Evolutionary conservation across 2,797 vertebrate species (phyloP).

Genomic region (Meda fulgida): DNA sequence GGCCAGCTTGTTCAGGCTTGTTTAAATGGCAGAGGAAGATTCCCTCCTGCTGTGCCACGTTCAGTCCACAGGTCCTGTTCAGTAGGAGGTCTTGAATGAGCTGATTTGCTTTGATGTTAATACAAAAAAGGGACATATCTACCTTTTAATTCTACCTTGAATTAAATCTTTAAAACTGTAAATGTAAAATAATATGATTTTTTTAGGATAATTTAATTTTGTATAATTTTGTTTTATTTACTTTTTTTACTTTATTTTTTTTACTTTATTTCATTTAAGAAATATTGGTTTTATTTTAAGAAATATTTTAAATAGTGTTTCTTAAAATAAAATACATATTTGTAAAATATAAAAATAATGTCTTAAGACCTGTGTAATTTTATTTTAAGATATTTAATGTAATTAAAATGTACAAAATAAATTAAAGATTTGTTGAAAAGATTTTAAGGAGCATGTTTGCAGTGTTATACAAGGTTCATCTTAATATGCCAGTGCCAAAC

Average conservation of each 20-base stretch:
- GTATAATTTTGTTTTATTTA: too few relatives aligned
- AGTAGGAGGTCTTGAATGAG: constrained; percentile 3
- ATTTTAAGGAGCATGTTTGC: not conserved
- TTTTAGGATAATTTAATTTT: too few relatives aligned
- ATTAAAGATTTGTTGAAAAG: not conserved
- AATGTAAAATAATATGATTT: not conserved
- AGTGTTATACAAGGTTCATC: not conserved
- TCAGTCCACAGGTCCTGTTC: not conserved
- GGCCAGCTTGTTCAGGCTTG: constrained; percentile 41
- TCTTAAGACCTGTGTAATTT: not conserved
- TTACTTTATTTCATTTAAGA: not conserved
- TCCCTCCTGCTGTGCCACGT: constrained; percentile 14
- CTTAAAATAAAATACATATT: not conserved
- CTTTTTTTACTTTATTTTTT: too few relatives aligned
- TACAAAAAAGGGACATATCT: not conserved
- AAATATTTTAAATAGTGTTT: not conserved
- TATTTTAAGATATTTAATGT: not conserved
- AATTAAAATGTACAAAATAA: too few relatives aligned
- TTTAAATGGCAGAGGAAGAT: constrained; percentile 13
- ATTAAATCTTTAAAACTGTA: not conserved
- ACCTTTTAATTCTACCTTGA: not conserved
- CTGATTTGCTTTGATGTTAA: not conserved
- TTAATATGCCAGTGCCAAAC: not conserved
- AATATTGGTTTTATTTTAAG: not conserved
- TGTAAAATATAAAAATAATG: not conserved